Evolutionary conservation across 2,888 invertebrate genomes (phyloP).

Genomic region (Geophilus truncorum): DNA sequence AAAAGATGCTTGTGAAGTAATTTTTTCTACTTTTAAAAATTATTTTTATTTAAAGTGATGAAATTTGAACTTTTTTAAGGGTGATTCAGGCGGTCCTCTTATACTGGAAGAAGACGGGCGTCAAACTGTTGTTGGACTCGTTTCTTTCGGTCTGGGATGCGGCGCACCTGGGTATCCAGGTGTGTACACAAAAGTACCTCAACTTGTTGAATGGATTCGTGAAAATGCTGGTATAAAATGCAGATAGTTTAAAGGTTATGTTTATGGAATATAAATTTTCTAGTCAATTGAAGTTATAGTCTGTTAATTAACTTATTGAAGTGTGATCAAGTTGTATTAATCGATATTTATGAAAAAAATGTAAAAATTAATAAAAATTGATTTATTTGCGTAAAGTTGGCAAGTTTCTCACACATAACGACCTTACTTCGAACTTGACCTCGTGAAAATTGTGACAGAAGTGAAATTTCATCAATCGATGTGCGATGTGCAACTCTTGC

Average conservation of each 20-base stretch:
- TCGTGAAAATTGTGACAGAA: too few species aligned
- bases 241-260: background rate
- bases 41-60: too few species aligned
- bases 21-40: background rate
- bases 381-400: too few species aligned
- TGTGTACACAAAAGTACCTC: constrained; percentile 30
- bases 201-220: constrained; percentile 29
- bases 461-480: too few species aligned
- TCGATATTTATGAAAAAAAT: too few species aligned
- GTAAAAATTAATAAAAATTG: too few species aligned
- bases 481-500: too few species aligned
- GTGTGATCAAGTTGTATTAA: too few species aligned
- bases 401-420: too few species aligned
- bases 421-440: too few species aligned
- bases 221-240: constrained; percentile 19
- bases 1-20: constrained; percentile 34
- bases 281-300: background rate
- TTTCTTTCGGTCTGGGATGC: constrained; percentile 31
- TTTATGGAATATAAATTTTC: background rate
- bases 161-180: constrained; percentile 31
- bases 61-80: constrained; percentile 31
- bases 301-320: too few species aligned
- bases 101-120: background rate
- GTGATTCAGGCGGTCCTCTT: constrained; percentile 32
- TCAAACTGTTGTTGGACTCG: constrained; percentile 28